phyloP scores from a whole-genome alignment of 2,797 vertebrate genomes.

The Syndactyla subalaris region DNA sequence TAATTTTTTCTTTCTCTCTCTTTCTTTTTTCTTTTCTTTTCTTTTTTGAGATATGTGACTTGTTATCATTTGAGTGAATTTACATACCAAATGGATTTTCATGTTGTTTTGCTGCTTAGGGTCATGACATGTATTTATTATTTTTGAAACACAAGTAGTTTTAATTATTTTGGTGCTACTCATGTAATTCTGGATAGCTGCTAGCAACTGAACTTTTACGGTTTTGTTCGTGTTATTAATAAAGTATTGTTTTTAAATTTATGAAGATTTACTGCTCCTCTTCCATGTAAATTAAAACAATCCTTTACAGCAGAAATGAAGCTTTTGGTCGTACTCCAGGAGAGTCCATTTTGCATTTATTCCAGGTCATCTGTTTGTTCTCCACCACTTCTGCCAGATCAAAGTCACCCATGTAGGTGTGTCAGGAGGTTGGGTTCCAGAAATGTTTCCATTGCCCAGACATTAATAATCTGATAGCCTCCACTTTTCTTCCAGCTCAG shows the following conservation, averaged over 20 bases:
- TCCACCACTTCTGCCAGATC: not conserved
- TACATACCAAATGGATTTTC: slow-evolving; percentile 79
- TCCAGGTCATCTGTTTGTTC: not conserved
- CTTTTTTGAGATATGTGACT: slow-evolving; percentile 26
- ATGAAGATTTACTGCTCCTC: slow-evolving; percentile 66
- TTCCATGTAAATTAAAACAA: slow-evolving; percentile 70
- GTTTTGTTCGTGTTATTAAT: slow-evolving; percentile 70
- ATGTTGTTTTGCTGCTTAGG: slow-evolving; percentile 77
- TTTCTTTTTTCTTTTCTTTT: not conserved
- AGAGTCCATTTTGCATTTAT: not conserved
- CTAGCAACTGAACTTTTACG: slow-evolving; percentile 70
- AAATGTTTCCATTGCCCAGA: not conserved
- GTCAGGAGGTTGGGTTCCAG: not conserved
- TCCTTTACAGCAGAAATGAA: slow-evolving; percentile 41
- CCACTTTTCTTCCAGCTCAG: not conserved
- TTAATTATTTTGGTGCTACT: slow-evolving; percentile 77
- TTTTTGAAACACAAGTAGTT: slow-evolving; percentile 75
- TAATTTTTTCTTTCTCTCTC: slow-evolving; percentile 2
- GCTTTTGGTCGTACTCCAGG: not conserved
- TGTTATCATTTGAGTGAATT: slow-evolving; percentile 70
- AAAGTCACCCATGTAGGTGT: not conserved
- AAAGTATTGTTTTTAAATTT: slow-evolving; percentile 75
- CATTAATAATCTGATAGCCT: not conserved
- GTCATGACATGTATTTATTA: slow-evolving; percentile 79
- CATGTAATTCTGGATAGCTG: slow-evolving; percentile 68